Conservation (phyloP, 2,888 invertebrate genomes). For the Epirrita christyi region DNA sequence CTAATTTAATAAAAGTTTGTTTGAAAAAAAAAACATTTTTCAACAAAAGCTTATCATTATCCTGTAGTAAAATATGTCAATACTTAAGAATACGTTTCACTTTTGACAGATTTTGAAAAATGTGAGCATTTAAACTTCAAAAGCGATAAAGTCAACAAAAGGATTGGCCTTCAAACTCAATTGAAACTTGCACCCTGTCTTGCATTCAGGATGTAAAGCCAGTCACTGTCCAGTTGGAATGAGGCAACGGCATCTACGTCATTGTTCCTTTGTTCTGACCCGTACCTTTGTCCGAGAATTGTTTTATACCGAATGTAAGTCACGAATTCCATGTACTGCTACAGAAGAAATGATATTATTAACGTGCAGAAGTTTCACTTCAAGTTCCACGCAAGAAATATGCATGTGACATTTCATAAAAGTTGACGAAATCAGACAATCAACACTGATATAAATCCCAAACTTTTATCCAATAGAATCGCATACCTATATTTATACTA, state of each 20-base stretch:
- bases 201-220: constrained; percentile 39
- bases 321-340: constrained; percentile 77
- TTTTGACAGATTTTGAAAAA: background rate
- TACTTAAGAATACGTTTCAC: too few relatives aligned
- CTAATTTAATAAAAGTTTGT: too few relatives aligned
- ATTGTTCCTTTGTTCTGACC: constrained; percentile 82
- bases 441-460: too few relatives aligned
- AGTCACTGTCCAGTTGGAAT: constrained; percentile 71
- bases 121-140: background rate
- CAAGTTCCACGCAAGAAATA: too few relatives aligned
- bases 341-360: constrained; percentile 8
- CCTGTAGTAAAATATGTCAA: too few relatives aligned
- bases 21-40: too few relatives aligned
- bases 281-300: constrained; percentile 82
- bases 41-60: too few relatives aligned
- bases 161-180: constrained; percentile 5
- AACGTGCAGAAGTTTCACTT: constrained; percentile 8
- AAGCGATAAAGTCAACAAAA: background rate
- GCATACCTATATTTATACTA: too few relatives aligned
- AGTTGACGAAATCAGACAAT: too few relatives aligned
- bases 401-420: too few relatives aligned
- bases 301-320: constrained; percentile 83
- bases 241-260: constrained; percentile 75
- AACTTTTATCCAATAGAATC: too few relatives aligned
- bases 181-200: constrained; percentile 22